These are phyloP conservation scores for Acromyrmex heyeri DNA, from an alignment of 1,140 invertebrate genomes.

Conservation along the genomic window DNA sequence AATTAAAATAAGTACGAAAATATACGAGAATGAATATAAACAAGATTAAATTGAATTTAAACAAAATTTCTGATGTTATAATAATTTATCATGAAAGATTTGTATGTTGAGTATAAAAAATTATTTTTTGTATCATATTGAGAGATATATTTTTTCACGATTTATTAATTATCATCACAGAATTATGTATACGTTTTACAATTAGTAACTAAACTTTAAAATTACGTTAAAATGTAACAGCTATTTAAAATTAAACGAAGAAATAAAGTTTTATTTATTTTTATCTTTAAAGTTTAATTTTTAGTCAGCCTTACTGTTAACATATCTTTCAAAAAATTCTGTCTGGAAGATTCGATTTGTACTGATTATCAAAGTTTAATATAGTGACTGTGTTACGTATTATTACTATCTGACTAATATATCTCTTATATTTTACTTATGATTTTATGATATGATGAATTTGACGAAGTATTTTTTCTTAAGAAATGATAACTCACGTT, in stretches of 20 bases:
- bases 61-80: not conserved
- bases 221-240: not conserved
- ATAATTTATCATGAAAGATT: not conserved
- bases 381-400: no score
- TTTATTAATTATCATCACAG: not conserved
- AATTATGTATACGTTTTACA: not conserved
- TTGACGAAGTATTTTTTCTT: no score
- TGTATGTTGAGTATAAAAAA: not conserved
- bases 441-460: no score
- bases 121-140: not conserved
- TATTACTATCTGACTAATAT: no score
- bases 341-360: no score
- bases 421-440: no score
- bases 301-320: no score
- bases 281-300: no score
- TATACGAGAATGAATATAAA: no score
- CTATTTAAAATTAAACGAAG: not conserved
- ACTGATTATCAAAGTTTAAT: no score
- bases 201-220: not conserved
- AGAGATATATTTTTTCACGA: not conserved
- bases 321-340: no score
- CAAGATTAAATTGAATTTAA: not conserved
- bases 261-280: not conserved
- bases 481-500: no score
- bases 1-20: constrained; percentile 8